These are phyloP conservation scores for Coregonus suidteri DNA, from an alignment of 2,797 vertebrate genomes.

Conservation along the genomic window DNA sequence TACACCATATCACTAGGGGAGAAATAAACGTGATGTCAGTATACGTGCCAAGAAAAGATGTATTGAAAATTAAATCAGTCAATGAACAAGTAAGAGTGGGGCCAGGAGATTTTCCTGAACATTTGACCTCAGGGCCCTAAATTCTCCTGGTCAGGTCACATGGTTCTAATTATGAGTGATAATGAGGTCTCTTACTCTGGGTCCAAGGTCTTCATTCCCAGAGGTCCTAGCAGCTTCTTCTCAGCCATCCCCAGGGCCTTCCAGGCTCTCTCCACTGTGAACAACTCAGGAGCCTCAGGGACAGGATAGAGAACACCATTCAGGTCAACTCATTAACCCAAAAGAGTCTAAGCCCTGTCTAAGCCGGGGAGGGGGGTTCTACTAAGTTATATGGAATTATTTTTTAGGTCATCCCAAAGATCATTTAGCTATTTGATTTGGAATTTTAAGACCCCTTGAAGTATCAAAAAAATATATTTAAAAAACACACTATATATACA, in stretches of 20 bases:
- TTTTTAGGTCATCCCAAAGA: too few relatives aligned
- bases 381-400: too few relatives aligned
- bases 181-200: conserved; percentile 84
- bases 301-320: neutral
- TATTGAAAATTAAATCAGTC: conserved; percentile 1
- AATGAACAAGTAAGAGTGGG: neutral
- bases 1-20: conserved; percentile 92
- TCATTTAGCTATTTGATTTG: too few relatives aligned
- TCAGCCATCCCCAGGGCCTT: conserved; percentile 84
- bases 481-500: too few relatives aligned
- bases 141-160: too few relatives aligned
- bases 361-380: too few relatives aligned
- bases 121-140: too few relatives aligned
- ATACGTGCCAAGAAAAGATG: neutral
- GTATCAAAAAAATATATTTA: too few relatives aligned
- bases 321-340: neutral
- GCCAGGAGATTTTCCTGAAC: too few relatives aligned
- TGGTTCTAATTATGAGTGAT: neutral
- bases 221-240: conserved; percentile 89
- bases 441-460: too few relatives aligned
- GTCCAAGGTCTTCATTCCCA: conserved; percentile 97
- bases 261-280: conserved; percentile 85
- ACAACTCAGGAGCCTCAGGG: conserved; percentile 82
- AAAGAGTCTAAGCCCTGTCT: too few relatives aligned
- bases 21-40: neutral